Evolutionary conservation across 1,140 invertebrate genomes (phyloP).

Genomic region (Lamellibrachia luymesi): DNA sequence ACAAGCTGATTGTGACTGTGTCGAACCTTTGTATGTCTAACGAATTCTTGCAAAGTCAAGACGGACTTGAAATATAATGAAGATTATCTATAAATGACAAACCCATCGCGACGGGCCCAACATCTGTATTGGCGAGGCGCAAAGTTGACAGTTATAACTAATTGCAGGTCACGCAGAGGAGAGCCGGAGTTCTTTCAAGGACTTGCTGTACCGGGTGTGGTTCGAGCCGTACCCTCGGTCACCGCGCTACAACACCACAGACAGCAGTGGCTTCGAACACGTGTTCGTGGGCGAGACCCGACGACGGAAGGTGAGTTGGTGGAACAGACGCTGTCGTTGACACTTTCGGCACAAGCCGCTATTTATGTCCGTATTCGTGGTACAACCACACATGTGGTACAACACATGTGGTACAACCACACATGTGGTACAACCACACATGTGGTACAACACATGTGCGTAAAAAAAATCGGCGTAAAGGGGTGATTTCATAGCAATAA

Average conservation of each 20-base stretch:
- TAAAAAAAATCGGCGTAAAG: too few relatives aligned
- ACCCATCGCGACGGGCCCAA: too few relatives aligned
- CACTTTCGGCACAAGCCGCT: background rate
- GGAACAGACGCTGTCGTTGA: background rate
- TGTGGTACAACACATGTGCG: too few relatives aligned
- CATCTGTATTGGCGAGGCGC: too few relatives aligned
- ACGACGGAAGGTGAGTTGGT: background rate
- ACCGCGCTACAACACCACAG: constrained; percentile 16
- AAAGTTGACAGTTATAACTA: too few relatives aligned
- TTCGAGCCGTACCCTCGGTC: constrained; percentile 42
- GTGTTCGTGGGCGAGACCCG: constrained; percentile 38
- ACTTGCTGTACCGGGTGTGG: constrained; percentile 39
- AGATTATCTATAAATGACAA: too few relatives aligned
- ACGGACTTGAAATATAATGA: too few relatives aligned
- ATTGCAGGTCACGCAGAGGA: background rate
- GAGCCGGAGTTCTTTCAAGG: constrained; percentile 28
- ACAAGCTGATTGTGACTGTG: too few relatives aligned
- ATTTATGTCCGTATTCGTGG: background rate
- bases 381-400: background rate
- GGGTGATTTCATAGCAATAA: too few relatives aligned
- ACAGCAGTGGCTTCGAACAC: constrained; percentile 41
- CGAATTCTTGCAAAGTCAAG: too few relatives aligned
- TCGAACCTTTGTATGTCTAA: too few relatives aligned
- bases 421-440: background rate
- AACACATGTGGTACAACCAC: background rate